Percentiles rank a stretch among this genome's conserved stretches.
phyloP scores from a whole-genome alignment of 2,113 vertebrate species.

The Oostethus manadensis region DNA sequence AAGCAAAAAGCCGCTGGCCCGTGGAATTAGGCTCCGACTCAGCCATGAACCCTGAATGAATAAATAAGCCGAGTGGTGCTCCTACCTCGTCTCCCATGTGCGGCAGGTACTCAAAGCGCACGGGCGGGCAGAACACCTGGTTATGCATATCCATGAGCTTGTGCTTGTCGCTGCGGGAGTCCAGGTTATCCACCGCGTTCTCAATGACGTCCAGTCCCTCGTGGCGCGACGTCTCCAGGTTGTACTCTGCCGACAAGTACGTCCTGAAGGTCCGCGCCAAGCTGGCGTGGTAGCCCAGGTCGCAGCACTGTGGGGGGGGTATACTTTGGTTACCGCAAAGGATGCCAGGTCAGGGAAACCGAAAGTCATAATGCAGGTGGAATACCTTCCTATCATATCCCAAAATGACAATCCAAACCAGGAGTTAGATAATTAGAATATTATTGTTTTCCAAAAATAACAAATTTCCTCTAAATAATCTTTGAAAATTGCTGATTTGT shows the following conservation, averaged over 20 bases:
- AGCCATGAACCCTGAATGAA: no score
- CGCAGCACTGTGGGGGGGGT: conserved; percentile 82
- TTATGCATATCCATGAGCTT: conserved; percentile 99
- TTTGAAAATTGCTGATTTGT: no score
- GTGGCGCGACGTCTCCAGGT: conserved; percentile 93
- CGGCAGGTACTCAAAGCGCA: conserved; percentile 96
- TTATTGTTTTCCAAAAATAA: no score
- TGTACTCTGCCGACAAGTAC: conserved; percentile 95
- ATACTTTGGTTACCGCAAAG: no score
- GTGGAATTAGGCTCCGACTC: no score
- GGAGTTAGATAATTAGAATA: no score
- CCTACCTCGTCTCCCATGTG: conserved; percentile 98
- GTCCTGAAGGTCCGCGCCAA: conserved; percentile 92
- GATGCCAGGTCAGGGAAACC: neutral
- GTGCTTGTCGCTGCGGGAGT: conserved; percentile 96
- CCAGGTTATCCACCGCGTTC: conserved; percentile 93
- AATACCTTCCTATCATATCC: conserved; percentile 9
- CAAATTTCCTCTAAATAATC: no score
- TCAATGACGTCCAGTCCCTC: conserved; percentile 94
- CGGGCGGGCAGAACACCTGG: conserved; percentile 96
- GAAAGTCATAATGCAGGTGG: neutral
- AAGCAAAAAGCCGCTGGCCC: no score
- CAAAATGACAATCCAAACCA: no score
- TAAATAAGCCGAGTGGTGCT: neutral
- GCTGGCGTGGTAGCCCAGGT: conserved; percentile 93